Base-by-base conservation (phyloP, 1,140 invertebrate species). In the Delia radicum region DNA sequence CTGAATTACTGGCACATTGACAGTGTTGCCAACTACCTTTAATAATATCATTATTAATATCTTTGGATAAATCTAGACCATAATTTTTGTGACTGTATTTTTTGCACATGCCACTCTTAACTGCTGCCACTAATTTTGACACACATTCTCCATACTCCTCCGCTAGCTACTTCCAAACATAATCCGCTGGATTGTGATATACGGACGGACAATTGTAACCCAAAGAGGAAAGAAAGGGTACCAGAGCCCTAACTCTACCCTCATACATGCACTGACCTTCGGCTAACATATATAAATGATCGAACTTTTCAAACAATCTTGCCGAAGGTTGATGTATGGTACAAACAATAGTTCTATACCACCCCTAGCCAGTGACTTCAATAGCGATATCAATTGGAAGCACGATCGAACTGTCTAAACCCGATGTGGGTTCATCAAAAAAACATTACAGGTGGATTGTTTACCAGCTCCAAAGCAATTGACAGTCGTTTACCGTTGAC, bases 341-440 rank as follows among this genome's bases (percentile, higher is more conserved):
- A 85, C 96, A 86, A 73, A 98, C 94, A 71, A 99, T 95, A 2
- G 96, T 97, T 78, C 96, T 90, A n/a, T n/a, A 0, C 96, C 96
- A 79, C 92, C 92, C 80, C 92, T 87, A 21, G 93, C 91, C 77
- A 94, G 86, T 0, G 93, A 93, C 87, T 96, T 93, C 77, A 96
- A 87, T 78, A 95, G 85, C 78, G 90, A 93, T 78, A 98, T 92
- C 87, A 96, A 96, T 87, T 98, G 95, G 82, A 95, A 96, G 88
- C 95, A 96, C 10, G 95, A n/a, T 94, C 21, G 94, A 95, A 83
- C 95, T 97, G 85, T 98, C 96, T 82, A 98, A 88, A 18, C 96
- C 96, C 81, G 94, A 97, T n/a, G 96, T 98, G 2, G 97, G 96
- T 84, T 99, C 97, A 82, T 99, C 97, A 83, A 98, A 97, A n/a